Conservation (phyloP, 1,140 invertebrate species). For the Melanaphis sacchari region DNA sequence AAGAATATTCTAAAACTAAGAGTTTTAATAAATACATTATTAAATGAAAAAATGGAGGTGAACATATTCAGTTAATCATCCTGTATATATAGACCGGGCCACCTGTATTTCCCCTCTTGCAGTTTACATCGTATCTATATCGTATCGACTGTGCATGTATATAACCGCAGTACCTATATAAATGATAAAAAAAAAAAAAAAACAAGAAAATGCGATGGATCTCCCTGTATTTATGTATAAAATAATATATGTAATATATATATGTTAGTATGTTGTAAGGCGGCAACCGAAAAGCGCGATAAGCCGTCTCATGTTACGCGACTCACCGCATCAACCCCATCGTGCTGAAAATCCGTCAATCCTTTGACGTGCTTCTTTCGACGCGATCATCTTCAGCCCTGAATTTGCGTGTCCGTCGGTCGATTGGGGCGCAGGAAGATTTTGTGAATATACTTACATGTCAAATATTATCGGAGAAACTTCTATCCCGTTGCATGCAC, state of each 20-base stretch:
- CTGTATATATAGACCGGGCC: not conserved
- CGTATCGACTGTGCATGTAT: not conserved
- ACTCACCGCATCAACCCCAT: not conserved
- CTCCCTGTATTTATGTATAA: not conserved
- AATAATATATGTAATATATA: not conserved
- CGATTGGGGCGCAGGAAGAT: not conserved
- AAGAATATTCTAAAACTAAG: too few relatives aligned
- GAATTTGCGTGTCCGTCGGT: not conserved
- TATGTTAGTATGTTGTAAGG: not conserved
- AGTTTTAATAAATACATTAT: too few relatives aligned
- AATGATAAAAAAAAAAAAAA: conserved; percentile 6
- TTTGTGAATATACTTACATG: not conserved
- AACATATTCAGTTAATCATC: too few relatives aligned
- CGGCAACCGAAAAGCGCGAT: not conserved
- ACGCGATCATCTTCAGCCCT: not conserved
- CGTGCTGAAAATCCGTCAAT: not conserved
- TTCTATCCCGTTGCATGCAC: not conserved
- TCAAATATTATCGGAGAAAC: not conserved
- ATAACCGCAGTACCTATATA: not conserved
- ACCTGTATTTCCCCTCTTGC: not conserved
- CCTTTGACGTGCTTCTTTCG: not conserved
- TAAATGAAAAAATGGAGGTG: too few relatives aligned
- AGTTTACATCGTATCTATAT: not conserved
- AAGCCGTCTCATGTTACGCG: not conserved
- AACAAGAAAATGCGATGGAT: not conserved